Percentiles rank a stretch among this genome's conserved stretches.
Evolutionary conservation across 2,888 invertebrate species (phyloP).

Genomic region (Parnassius apollo): DNA sequence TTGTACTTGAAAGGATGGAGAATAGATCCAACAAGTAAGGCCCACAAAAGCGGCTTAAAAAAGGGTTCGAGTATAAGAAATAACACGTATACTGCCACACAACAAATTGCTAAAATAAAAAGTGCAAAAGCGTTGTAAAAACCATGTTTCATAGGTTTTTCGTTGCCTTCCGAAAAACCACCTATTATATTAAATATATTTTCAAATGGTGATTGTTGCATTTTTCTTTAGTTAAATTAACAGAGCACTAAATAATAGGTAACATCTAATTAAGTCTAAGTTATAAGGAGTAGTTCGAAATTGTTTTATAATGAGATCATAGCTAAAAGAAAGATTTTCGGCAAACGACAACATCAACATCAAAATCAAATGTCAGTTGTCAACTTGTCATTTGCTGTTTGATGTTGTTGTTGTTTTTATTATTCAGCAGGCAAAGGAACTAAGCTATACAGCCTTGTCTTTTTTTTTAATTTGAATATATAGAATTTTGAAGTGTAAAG

Average conservation of each 20-base stretch:
- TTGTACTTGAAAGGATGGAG: slow-evolving; percentile 96
- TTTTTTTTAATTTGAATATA: too few species aligned
- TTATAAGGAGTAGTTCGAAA: slow-evolving; percentile 35
- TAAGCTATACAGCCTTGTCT: too few species aligned
- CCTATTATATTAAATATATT: slow-evolving; percentile 86
- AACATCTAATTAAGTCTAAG: slow-evolving; percentile 56
- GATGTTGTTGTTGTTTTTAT: slow-evolving; percentile 7
- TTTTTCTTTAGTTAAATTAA: slow-evolving; percentile 32
- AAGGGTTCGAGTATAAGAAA: slow-evolving; percentile 95
- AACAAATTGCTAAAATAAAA: slow-evolving; percentile 85
- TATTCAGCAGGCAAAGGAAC: background rate
- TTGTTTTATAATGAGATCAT: slow-evolving; percentile 31
- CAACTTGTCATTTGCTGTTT: background rate
- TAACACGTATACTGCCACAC: slow-evolving; percentile 87
- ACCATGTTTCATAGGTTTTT: slow-evolving; percentile 95
- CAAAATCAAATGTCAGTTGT: slow-evolving; percentile 8
- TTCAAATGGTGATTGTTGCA: slow-evolving; percentile 83
- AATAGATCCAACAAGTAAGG: slow-evolving; percentile 96
- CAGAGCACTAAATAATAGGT: slow-evolving; percentile 12
- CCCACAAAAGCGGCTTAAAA: slow-evolving; percentile 97
- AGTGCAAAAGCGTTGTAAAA: slow-evolving; percentile 93
- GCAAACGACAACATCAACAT: slow-evolving; percentile 5
- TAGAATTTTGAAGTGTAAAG: too few species aligned
- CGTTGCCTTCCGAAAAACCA: slow-evolving; percentile 87
- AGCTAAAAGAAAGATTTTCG: slow-evolving; percentile 25